phyloP scores from a whole-genome alignment of 2,113 vertebrate species.

The Furnarius figulus region DNA sequence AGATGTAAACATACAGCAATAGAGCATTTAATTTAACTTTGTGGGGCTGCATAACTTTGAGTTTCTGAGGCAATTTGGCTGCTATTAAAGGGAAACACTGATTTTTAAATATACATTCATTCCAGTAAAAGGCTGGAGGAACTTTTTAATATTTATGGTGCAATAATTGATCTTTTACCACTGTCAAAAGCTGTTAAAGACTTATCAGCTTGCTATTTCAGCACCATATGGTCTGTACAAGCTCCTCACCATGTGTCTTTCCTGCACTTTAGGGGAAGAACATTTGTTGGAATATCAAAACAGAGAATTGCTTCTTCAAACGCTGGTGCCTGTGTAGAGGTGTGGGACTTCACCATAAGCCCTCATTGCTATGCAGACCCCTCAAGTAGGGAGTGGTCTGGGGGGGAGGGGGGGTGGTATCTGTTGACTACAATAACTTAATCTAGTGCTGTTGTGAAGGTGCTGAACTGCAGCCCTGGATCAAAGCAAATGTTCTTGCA shows the following conservation, averaged over 20 bases:
- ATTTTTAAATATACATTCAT: slow-evolving; percentile 58
- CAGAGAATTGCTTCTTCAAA: slow-evolving; percentile 9
- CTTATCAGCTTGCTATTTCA: slow-evolving; percentile 71
- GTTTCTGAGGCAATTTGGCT: slow-evolving; percentile 38
- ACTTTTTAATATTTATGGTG: slow-evolving; percentile 73
- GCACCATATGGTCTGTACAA: slow-evolving; percentile 71
- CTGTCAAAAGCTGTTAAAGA: slow-evolving; percentile 73
- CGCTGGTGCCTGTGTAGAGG: background rate
- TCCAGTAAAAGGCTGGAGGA: slow-evolving; percentile 45
- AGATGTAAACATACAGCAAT: background rate
- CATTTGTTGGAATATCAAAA: slow-evolving; percentile 67
- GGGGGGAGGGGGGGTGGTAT: too few relatives aligned
- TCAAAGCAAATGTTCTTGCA: background rate
- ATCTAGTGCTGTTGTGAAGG: background rate
- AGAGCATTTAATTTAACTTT: slow-evolving; percentile 29
- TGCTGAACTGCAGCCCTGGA: background rate
- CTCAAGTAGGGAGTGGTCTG: background rate
- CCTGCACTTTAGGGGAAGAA: slow-evolving; percentile 57
- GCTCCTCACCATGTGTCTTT: slow-evolving; percentile 67
- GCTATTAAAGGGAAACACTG: slow-evolving; percentile 33
- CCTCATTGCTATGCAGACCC: background rate
- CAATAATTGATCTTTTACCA: slow-evolving; percentile 74
- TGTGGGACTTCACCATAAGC: background rate
- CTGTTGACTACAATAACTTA: background rate
- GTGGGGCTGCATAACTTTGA: background rate